Evolutionary conservation across 2,888 invertebrate species (phyloP).

Genomic region (Malthinus seriepunctatus): DNA sequence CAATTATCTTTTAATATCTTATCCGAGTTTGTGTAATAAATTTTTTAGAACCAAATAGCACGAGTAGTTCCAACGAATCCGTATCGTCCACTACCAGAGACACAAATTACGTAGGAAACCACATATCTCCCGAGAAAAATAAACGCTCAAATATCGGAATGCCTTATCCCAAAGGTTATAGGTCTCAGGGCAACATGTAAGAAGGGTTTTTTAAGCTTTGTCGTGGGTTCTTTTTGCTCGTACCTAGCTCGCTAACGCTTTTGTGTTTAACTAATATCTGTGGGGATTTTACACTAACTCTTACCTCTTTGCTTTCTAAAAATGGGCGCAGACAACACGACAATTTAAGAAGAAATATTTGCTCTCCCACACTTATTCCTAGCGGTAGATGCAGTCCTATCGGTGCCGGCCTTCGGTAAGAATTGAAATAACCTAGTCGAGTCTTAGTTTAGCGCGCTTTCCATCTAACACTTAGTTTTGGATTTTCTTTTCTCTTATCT

Average conservation of each 20-base stretch:
- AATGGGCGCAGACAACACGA: constrained; percentile 29
- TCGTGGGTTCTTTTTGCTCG: not conserved
- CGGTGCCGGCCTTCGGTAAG: constrained; percentile 41
- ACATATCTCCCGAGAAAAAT: constrained; percentile 58
- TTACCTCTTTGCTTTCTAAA: constrained; percentile 18
- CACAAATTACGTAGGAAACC: constrained; percentile 46
- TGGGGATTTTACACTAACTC: constrained; percentile 7
- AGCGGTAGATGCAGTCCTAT: constrained; percentile 50
- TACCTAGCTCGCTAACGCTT: not conserved
- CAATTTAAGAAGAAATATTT: constrained; percentile 45
- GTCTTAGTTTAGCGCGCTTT: constrained; percentile 2
- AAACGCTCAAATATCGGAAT: constrained; percentile 58
- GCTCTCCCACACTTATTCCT: constrained; percentile 47
- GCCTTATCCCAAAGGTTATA: constrained; percentile 56
- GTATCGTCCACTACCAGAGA: constrained; percentile 71
- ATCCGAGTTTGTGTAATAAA: not conserved
- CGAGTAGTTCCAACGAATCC: constrained; percentile 86
- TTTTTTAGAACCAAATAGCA: constrained; percentile 53
- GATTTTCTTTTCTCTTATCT: not conserved
- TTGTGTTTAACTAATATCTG: not conserved
- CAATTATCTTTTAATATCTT: not conserved
- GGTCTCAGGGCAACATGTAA: constrained; percentile 57
- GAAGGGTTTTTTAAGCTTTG: constrained; percentile 35
- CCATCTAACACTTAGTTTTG: not conserved
- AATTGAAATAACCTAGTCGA: not conserved